Base-by-base conservation (phyloP, 2,888 invertebrate genomes). In the Dynastes grantii region DNA sequence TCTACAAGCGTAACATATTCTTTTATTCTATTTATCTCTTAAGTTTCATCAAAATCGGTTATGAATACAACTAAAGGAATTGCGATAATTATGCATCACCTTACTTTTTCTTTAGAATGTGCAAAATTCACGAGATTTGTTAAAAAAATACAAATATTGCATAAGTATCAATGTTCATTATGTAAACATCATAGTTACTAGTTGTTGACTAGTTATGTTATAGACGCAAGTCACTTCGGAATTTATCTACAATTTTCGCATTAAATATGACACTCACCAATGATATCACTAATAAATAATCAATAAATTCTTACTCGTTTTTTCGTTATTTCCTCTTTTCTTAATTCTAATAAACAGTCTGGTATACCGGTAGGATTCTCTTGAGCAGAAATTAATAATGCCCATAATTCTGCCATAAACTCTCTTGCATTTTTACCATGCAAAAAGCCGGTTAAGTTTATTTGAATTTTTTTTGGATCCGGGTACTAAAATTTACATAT, bases 401-500 rank as follows among this genome's bases (percentile, higher is more conserved):
- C 95, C 99, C 99, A 99, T 76, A 99, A 91, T 89, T 99, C 99
- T 2, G 96, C 96, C 96, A 99, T 98, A 89, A 99, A 99, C 84
- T 96, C 94, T 58, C 99, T 92, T 22, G 99, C 98, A 90, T 98
- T 98, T 89, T 97, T 97, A 11, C 98, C 98, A 88, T 99, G 99
- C 81, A 99, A 91, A 90, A 99, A 99, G 67, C 99, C 99, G 65
- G 99, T 99, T 89, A 99, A 91, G 90, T 99, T 99, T 87, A 99
- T 99, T 93, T 99, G 99, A 95, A 99, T 99, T 90, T 98, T 97
- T 90, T 97, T 96, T 70, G 98, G 98, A 91, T 98, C 98, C 76
- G 98, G 98, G 90, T 94, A 96, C 96, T 97, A 91, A 88, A 90
- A 91, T 90, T 88, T 86, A 77, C 58, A 77, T 70, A 55, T 22